phyloP scores from a whole-genome alignment of 2,113 vertebrate species.

The Salvelinus namaycush region DNA sequence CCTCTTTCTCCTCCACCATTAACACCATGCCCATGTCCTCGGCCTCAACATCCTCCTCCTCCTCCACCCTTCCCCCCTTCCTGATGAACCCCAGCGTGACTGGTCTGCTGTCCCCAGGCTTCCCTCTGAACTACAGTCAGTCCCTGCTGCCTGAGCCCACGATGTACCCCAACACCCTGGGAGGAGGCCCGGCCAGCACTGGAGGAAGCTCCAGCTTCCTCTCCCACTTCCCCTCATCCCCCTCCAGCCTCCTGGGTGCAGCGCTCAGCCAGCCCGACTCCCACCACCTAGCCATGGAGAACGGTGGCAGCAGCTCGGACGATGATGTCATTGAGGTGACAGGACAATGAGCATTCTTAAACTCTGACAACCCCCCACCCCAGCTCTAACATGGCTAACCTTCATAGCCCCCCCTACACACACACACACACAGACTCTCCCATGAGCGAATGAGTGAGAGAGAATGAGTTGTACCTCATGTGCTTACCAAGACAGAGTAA shows the following conservation, averaged over 20 bases:
- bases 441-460: background rate
- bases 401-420: background rate
- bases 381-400: background rate
- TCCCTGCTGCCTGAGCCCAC: conserved; percentile 79
- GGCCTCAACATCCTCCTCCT: conserved; percentile 59
- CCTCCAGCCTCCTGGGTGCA: conserved; percentile 82
- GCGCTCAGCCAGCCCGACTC: conserved; percentile 83
- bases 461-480: conserved; percentile 31
- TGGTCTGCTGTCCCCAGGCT: conserved; percentile 84
- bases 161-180: conserved; percentile 69
- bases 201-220: conserved; percentile 79
- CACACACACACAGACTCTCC: background rate
- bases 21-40: conserved; percentile 82
- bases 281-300: conserved; percentile 78
- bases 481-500: conserved; percentile 44
- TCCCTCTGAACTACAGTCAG: conserved; percentile 83
- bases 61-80: conserved; percentile 81
- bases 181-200: conserved; percentile 78
- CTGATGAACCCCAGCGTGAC: conserved; percentile 90
- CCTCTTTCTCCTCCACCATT: conserved; percentile 51
- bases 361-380: conserved; percentile 16
- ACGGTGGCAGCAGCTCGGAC: conserved; percentile 91
- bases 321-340: conserved; percentile 97
- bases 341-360: conserved; percentile 79
- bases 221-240: conserved; percentile 82